Percentiles rank a stretch among this genome's conserved stretches.
These are phyloP conservation scores for Ia io DNA, from an alignment of 2,113 vertebrate species.

Conservation along the genomic window DNA sequence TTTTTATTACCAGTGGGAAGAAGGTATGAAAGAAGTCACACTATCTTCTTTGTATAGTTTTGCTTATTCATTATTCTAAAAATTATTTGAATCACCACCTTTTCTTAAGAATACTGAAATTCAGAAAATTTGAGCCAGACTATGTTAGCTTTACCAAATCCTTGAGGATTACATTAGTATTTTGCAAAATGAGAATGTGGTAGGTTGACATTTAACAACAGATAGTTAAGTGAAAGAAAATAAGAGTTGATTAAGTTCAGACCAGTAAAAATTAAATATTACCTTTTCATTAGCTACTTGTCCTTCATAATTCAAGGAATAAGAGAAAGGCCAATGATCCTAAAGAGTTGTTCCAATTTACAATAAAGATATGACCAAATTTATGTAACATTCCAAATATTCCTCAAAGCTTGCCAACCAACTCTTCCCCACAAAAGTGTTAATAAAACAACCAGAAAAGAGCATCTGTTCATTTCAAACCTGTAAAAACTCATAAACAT, in stretches of 20 bases:
- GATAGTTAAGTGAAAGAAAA: not conserved
- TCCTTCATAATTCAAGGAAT: not conserved
- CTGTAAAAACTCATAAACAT: not conserved
- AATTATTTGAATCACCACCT: slow-evolving; percentile 50
- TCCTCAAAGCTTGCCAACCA: not conserved
- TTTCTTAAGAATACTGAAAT: slow-evolving; percentile 27
- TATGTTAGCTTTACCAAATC: not conserved
- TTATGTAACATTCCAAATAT: not conserved
- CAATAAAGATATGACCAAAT: not conserved
- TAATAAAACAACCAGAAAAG: not conserved
- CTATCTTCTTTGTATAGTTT: slow-evolving; percentile 53
- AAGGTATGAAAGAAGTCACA: slow-evolving; percentile 25
- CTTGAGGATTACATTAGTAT: not conserved
- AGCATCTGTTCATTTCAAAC: not conserved
- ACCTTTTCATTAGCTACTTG: not conserved
- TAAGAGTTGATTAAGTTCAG: not conserved
- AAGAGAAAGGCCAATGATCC: not conserved
- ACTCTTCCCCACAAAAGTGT: not conserved
- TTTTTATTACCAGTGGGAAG: slow-evolving; percentile 54
- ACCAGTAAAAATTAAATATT: not conserved
- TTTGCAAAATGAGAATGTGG: not conserved
- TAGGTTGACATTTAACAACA: not conserved
- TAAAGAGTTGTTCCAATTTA: not conserved
- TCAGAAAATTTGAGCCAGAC: not conserved
- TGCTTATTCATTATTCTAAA: slow-evolving; percentile 62